Evolutionary conservation across 1,140 invertebrate genomes (phyloP), one percentile per base, ranked within the genome.

Genomic region (Luehdorfia chinensis): DNA sequence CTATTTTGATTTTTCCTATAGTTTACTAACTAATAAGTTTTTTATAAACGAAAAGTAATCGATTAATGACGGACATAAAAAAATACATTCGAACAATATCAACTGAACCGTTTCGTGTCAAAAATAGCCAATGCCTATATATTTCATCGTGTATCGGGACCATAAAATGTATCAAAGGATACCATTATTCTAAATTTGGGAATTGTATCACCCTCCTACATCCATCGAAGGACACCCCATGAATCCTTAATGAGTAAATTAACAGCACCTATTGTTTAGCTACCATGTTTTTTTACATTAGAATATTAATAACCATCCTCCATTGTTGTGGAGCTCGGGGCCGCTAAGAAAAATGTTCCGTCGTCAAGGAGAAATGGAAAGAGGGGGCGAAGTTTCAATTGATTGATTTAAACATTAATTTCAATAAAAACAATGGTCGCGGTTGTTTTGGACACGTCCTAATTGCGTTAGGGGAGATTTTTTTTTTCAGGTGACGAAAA

Each of bases 201-300:
- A 63, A 61, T 51, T 34, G 45, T 43, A 43, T 34, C 37, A 7
- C 28, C 13, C 32, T 19, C 48, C 33, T 45, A 32, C 57, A 57
- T 50, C 37, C 32, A 23, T 25, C 28, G 33, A 21, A 44, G 49
- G 47, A 48, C 65, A 64, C 72, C 69, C 79, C 70, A 73, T 79
- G 74, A 81, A 84, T 84, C 58, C 66, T 61, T 84, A 84, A 84
- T 84, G 79, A 84, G 70, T 71, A 73, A 84, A 84, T 84, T 84
- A 84, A 84, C 74, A 77, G 69, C 77, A 84, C 74, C 77, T 81
- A 84, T 84, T 84, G 79, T 84, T 76, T 80, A 71, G 74, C 57
- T 39, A 43, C 66, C 55, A 55, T 74, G 66, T 81, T 83, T 83
- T 66, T 83, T 77, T 73, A 74, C 66, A 72, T 75, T 50, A 53